These are phyloP conservation scores for Todus mexicanus DNA, from an alignment of 2,797 vertebrate genomes.

Conservation along the genomic window DNA sequence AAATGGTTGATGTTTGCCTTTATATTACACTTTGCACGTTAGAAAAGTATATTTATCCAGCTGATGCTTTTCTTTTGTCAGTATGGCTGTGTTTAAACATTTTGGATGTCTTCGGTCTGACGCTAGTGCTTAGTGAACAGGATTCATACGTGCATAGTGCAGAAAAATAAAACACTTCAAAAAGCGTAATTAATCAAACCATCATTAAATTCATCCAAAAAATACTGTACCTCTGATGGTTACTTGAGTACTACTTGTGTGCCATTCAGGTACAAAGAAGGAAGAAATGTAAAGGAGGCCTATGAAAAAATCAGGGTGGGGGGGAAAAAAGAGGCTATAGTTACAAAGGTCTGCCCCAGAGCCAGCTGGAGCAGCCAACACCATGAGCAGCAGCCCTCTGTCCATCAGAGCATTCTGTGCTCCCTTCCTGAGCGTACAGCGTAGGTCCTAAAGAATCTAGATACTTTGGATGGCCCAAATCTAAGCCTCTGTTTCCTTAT, in stretches of 20 bases:
- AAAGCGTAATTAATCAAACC: background rate
- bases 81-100: background rate
- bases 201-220: background rate
- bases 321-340: background rate
- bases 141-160: background rate
- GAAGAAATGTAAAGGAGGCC: background rate
- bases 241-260: background rate
- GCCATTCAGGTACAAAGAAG: background rate
- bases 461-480: background rate
- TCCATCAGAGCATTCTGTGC: fast-evolving
- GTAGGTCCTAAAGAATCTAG: background rate
- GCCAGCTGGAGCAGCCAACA: background rate
- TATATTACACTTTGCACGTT: background rate
- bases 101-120: background rate
- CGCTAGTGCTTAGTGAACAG: background rate
- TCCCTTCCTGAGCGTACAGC: background rate
- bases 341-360: background rate
- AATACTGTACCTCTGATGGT: background rate
- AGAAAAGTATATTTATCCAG: background rate
- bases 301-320: background rate
- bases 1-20: background rate
- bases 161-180: background rate
- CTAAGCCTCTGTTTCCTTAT: background rate
- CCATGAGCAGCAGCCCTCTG: background rate
- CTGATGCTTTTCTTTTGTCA: background rate